Conservation (phyloP, 2,888 invertebrate species). For the Yponomeuta malinellus region DNA sequence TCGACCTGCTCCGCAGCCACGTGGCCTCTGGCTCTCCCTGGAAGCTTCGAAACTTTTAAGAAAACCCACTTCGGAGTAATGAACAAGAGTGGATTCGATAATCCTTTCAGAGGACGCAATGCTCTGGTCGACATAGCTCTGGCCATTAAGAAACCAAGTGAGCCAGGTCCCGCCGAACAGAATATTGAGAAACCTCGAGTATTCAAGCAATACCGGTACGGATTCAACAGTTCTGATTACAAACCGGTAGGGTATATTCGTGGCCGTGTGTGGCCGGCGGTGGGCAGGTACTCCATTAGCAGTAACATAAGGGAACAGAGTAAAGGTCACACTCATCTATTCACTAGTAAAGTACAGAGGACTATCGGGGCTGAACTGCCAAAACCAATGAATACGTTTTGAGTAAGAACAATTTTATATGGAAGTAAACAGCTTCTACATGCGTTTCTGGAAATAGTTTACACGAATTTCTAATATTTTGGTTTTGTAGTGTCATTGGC, state of each 20-base stretch:
- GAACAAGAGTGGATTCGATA: constrained; percentile 51
- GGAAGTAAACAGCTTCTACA: not conserved
- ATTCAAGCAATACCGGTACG: constrained; percentile 39
- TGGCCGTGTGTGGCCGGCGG: constrained; percentile 57
- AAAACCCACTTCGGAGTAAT: constrained; percentile 48
- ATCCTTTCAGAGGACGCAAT: constrained; percentile 56
- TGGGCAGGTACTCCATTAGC: constrained; percentile 46
- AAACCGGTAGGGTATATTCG: constrained; percentile 50
- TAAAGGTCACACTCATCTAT: constrained; percentile 53
- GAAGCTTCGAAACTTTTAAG: constrained; percentile 47
- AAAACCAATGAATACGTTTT: constrained; percentile 56
- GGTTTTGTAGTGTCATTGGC: too few relatives aligned
- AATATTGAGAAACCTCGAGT: constrained; percentile 33
- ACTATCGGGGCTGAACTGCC: constrained; percentile 52
- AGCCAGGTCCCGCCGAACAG: constrained; percentile 73
- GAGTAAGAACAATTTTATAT: constrained; percentile 18
- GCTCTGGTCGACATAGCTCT: constrained; percentile 66
- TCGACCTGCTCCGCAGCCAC: constrained; percentile 40
- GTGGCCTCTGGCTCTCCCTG: constrained; percentile 53
- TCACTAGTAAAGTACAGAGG: constrained; percentile 46
- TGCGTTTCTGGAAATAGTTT: not conserved
- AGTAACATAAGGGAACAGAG: constrained; percentile 25
- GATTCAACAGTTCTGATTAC: constrained; percentile 59
- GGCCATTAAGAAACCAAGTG: constrained; percentile 58
- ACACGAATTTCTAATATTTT: not conserved